phyloP scores from a whole-genome alignment of 2,113 vertebrate species.

The Euleptes europaea region DNA sequence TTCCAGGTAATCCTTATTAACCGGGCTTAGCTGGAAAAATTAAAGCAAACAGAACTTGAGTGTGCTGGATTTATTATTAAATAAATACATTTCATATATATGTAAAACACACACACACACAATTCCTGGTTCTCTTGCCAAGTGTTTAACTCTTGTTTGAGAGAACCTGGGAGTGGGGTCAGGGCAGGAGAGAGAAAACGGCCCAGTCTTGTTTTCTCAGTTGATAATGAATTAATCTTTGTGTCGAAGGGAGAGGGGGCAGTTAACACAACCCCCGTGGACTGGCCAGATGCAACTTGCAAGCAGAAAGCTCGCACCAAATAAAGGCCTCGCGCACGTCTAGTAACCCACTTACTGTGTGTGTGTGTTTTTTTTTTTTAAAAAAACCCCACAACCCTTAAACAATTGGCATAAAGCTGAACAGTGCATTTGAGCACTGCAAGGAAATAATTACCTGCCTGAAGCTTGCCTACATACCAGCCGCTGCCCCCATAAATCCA shows the following conservation, averaged over 20 bases:
- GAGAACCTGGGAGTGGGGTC: neutral
- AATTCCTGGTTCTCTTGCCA: slow-evolving; percentile 16
- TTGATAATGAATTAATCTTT: slow-evolving; percentile 42
- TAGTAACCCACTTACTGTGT: neutral
- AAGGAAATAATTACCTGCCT: slow-evolving; percentile 48
- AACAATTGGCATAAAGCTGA: slow-evolving; percentile 24
- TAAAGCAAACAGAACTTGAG: slow-evolving; percentile 51
- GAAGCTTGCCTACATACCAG: slow-evolving; percentile 38
- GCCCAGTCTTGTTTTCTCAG: neutral
- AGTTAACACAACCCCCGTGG: fast-evolving
- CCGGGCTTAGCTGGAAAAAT: slow-evolving; percentile 58
- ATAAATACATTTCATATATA: neutral
- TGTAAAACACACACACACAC: neutral
- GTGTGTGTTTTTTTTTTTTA: too few species aligned
- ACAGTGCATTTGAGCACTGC: slow-evolving; percentile 15
- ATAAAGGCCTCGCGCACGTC: neutral
- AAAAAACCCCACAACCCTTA: slow-evolving; percentile 13
- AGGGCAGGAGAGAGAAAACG: neutral
- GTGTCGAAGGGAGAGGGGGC: neutral
- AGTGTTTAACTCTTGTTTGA: slow-evolving; percentile 30
- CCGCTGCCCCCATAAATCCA: slow-evolving; percentile 45
- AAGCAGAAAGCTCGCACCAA: neutral
- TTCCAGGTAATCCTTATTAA: slow-evolving; percentile 63
- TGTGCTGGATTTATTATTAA: slow-evolving; percentile 50
- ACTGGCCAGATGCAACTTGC: neutral